Conservation (phyloP, 2,797 vertebrate genomes). For the Numenius phaeopus region DNA sequence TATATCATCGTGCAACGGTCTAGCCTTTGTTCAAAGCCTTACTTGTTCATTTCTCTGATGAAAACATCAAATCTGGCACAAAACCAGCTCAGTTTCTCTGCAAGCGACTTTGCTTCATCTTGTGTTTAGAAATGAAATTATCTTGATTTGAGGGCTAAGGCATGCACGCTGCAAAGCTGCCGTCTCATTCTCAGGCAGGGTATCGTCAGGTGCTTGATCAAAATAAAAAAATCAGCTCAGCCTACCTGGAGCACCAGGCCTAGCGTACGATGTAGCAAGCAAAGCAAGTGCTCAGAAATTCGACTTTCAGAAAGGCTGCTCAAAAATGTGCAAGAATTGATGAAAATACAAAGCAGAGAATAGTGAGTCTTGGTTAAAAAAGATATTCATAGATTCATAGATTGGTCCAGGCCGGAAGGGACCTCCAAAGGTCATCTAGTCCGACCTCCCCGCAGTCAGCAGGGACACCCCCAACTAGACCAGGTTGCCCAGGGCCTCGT, state of each 20-base stretch:
- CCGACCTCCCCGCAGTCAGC: no score
- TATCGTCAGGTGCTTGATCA: not conserved
- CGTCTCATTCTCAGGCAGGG: not conserved
- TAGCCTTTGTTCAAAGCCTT: not conserved
- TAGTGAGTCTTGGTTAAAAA: not conserved
- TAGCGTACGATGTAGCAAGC: not conserved
- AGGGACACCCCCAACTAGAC: no score
- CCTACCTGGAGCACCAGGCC: not conserved
- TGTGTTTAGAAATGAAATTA: not conserved
- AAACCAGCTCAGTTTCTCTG: not conserved
- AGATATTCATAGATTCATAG: no score
- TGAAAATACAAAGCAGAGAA: not conserved
- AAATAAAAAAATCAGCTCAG: not conserved
- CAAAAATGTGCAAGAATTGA: not conserved
- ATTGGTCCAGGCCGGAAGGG: no score
- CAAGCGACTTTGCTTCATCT: not conserved
- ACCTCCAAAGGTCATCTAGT: no score
- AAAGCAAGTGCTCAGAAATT: not conserved
- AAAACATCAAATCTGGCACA: not conserved
- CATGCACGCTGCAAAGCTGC: not conserved
- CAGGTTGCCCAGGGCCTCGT: no score
- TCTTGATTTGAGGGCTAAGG: not conserved
- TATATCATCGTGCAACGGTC: not conserved
- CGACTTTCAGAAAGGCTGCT: not conserved
- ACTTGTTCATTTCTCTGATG: not conserved